Percentiles rank a stretch among this genome's conserved stretches.
phyloP scores from a whole-genome alignment of 2,797 vertebrate species.

The Hoplostethus mediterraneus region DNA sequence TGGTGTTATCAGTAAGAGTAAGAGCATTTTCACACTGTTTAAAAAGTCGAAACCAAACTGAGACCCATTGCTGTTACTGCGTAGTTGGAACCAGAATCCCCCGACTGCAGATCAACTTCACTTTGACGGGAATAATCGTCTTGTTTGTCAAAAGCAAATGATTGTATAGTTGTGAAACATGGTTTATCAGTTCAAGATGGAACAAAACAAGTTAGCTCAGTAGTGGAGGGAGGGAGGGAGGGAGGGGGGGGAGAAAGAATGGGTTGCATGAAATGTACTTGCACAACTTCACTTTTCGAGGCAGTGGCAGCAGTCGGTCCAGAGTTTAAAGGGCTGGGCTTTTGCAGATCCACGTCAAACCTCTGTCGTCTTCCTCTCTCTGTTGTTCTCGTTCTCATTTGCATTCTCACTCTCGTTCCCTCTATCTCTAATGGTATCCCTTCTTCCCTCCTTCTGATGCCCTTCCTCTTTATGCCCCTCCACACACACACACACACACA shows the following conservation, averaged over 20 bases:
- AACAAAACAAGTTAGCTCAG: slow-evolving; percentile 20
- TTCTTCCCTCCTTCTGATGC: not conserved
- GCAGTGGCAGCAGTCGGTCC: slow-evolving; percentile 2
- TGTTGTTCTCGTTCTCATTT: slow-evolving; percentile 16
- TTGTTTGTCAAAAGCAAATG: slow-evolving; percentile 7
- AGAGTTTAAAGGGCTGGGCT: slow-evolving; percentile 19
- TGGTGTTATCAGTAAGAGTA: too few species aligned
- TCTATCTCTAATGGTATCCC: slow-evolving; percentile 23
- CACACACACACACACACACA: too few species aligned
- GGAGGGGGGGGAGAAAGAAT: not conserved
- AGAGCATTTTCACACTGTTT: not conserved
- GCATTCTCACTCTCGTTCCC: not conserved
- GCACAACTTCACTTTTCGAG: slow-evolving; percentile 22
- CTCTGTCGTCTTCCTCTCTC: slow-evolving; percentile 20
- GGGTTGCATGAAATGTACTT: slow-evolving; percentile 3
- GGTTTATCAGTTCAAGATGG: slow-evolving; percentile 16
- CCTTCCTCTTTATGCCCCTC: too few species aligned
- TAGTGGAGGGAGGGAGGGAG: not conserved
- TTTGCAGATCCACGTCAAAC: slow-evolving; percentile 10
- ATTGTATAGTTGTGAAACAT: slow-evolving; percentile 1
- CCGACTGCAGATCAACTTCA: not conserved
- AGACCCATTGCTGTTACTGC: not conserved
- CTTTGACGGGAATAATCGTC: not conserved
- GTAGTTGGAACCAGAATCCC: not conserved
- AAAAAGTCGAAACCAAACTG: not conserved